These are phyloP conservation scores for Luffia ferchaultella DNA, from an alignment of 2,888 invertebrate species.

Conservation along the genomic window DNA sequence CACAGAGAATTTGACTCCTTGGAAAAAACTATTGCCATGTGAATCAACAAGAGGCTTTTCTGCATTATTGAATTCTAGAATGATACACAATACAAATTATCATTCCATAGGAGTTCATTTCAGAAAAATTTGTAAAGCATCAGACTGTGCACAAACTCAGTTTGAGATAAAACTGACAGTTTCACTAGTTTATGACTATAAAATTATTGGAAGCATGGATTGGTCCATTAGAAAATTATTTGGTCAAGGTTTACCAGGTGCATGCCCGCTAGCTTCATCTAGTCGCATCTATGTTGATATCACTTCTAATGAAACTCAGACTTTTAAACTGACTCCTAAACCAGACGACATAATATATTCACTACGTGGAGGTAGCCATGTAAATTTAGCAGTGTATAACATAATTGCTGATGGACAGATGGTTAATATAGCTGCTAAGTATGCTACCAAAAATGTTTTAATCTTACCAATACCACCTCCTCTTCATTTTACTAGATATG, in stretches of 20 bases:
- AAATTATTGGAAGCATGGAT: conserved; percentile 72
- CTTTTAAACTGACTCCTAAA: conserved; percentile 70
- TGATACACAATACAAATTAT: conserved; percentile 91
- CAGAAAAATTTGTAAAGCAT: conserved; percentile 76
- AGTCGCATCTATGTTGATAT: conserved; percentile 86
- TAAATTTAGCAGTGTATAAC: conserved; percentile 76
- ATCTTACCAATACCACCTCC: conserved; percentile 68
- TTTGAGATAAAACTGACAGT: conserved; percentile 87
- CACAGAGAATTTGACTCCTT: conserved; percentile 98
- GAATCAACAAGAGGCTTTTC: conserved; percentile 89
- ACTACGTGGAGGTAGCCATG: conserved; percentile 73
- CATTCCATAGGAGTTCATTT: conserved; percentile 90
- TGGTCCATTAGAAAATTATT: conserved; percentile 90
- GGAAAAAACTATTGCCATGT: conserved; percentile 97
- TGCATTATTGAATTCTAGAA: conserved; percentile 87
- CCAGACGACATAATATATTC: conserved; percentile 69
- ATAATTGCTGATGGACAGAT: conserved; percentile 63
- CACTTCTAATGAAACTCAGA: conserved; percentile 67
- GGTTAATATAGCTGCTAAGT: conserved; percentile 74
- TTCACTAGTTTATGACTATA: conserved; percentile 85
- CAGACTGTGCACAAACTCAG: conserved; percentile 66
- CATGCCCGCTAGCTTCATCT: conserved; percentile 80
- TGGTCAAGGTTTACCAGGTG: conserved; percentile 82
- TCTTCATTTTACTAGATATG: conserved; percentile 79
- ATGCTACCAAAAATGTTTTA: conserved; percentile 52